phyloP scores from a whole-genome alignment of 2,113 vertebrate species.

The Poecile atricapillus region DNA sequence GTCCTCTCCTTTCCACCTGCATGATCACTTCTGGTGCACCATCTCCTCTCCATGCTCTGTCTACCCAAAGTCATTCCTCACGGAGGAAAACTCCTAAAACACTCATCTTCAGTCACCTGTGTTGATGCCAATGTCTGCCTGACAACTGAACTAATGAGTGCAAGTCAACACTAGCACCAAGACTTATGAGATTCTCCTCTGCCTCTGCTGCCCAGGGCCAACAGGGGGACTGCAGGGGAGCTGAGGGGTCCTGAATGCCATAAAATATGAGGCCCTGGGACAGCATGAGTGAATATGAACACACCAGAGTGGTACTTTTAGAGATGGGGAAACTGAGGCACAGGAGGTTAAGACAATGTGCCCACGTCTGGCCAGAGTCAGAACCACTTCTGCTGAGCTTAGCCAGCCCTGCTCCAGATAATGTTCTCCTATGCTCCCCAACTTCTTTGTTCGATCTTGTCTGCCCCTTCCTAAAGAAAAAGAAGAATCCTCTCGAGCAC shows the following conservation, averaged over 20 bases:
- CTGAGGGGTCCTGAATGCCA: background rate
- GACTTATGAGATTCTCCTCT: background rate
- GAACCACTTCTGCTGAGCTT: background rate
- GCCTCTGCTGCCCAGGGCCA: background rate
- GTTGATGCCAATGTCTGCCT: background rate
- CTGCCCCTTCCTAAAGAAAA: background rate
- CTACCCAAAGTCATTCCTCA: background rate
- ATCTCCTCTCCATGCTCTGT: background rate
- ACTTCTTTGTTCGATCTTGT: background rate
- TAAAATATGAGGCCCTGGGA: background rate
- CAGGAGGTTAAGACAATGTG: accelerated
- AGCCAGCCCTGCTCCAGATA: accelerated
- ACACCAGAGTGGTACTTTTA: background rate
- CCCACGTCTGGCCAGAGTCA: background rate
- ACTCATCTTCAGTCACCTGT: background rate
- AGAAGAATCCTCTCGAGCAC: background rate
- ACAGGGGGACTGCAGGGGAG: background rate
- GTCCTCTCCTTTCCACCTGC: background rate
- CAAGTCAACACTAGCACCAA: background rate
- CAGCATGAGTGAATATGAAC: accelerated
- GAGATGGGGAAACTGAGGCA: background rate
- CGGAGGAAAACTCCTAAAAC: background rate
- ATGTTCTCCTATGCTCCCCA: accelerated
- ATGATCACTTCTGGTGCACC: accelerated
- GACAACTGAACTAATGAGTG: background rate